Conservation (phyloP, 2,888 invertebrate species). For the Caradrina kadenii region DNA sequence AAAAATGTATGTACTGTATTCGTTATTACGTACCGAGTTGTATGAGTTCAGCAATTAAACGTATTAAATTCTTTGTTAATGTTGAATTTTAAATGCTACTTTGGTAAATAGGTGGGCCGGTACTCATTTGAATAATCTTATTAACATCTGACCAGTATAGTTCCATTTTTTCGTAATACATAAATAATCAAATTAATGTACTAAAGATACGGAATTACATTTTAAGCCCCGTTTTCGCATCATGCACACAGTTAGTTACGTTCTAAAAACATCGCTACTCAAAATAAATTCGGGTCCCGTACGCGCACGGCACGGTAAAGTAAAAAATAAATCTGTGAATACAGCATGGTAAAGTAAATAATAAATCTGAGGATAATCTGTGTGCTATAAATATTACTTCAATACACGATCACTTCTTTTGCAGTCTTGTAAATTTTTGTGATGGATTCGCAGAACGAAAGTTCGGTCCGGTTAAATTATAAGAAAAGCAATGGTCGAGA, state of each 20-base stretch:
- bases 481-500: background rate
- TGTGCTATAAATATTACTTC: background rate
- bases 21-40: conserved; percentile 5
- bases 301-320: background rate
- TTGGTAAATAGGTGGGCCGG: background rate
- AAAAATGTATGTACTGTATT: background rate
- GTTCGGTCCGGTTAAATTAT: too few relatives aligned
- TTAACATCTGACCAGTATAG: background rate
- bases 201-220: conserved; percentile 1
- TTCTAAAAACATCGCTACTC: conserved; percentile 28
- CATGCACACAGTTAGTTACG: conserved; percentile 25
- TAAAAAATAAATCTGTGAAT: background rate
- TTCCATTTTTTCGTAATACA: background rate
- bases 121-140: background rate
- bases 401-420: background rate
- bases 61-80: conserved; percentile 12
- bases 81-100: conserved; percentile 7
- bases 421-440: too few relatives aligned
- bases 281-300: background rate
- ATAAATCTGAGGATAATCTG: background rate
- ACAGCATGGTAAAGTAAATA: too few relatives aligned
- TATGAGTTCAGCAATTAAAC: conserved; percentile 1
- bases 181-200: background rate
- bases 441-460: too few relatives aligned
- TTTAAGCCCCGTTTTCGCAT: conserved; percentile 9